phyloP scores from a whole-genome alignment of 2,888 invertebrate genomes.

The Nomada hirtipes region DNA sequence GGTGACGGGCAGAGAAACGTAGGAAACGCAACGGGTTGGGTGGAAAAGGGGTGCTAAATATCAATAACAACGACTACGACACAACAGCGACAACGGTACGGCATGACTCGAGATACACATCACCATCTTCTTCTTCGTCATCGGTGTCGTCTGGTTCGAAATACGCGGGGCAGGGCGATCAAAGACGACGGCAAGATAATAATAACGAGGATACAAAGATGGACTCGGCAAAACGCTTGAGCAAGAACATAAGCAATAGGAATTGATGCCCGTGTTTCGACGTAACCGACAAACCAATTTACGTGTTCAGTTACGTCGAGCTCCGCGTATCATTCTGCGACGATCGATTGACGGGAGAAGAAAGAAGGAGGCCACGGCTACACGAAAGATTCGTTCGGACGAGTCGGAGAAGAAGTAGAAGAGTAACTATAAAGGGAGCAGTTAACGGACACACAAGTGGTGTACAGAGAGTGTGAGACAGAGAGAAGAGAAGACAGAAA shows the following conservation, averaged over 20 bases:
- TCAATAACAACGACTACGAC: slow-evolving; percentile 63
- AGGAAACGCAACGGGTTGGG: slow-evolving; percentile 10
- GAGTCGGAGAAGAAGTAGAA: slow-evolving; percentile 5
- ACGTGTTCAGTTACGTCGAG: neutral
- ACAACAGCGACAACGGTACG: slow-evolving; percentile 59
- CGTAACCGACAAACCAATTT: neutral
- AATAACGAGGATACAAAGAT: neutral
- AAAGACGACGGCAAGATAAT: neutral
- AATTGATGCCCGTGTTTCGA: neutral
- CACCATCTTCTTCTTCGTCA: slow-evolving; percentile 57
- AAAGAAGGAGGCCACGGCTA: slow-evolving; percentile 10
- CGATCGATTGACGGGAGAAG: slow-evolving; percentile 32
- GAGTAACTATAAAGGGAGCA: slow-evolving; percentile 23
- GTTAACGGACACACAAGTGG: slow-evolving; percentile 42
- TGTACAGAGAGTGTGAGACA: slow-evolving; percentile 41
- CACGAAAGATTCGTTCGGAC: slow-evolving; percentile 17
- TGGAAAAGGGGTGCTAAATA: slow-evolving; percentile 7
- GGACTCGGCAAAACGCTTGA: no score
- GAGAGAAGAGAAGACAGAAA: slow-evolving; percentile 63
- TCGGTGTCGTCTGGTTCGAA: slow-evolving; percentile 33
- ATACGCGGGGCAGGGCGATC: neutral
- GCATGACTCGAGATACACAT: slow-evolving; percentile 50
- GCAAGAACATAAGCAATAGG: no score
- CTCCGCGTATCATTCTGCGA: slow-evolving; percentile 8
- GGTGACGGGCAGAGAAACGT: neutral